These are phyloP conservation scores for Trematomus bernacchii DNA, from an alignment of 2,797 vertebrate species.

Conservation along the genomic window DNA sequence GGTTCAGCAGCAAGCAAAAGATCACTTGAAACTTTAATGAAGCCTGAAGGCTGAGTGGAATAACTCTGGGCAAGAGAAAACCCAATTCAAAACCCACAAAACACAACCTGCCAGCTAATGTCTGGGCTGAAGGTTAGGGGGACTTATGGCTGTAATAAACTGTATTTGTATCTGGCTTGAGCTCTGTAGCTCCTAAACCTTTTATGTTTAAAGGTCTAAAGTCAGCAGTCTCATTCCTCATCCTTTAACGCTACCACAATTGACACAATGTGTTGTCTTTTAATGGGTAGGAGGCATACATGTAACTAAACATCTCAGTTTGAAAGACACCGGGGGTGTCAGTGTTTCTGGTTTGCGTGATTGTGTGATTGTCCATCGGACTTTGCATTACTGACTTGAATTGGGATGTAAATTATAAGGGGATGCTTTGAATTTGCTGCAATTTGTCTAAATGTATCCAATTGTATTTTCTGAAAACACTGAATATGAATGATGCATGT, in stretches of 20 bases:
- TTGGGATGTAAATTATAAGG: background rate
- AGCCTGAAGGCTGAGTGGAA: conserved; percentile 21
- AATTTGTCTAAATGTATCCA: background rate
- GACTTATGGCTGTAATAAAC: background rate
- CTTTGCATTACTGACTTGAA: too few species aligned
- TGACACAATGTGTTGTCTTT: background rate
- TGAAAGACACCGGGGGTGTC: background rate
- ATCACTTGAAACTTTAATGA: conserved; percentile 27
- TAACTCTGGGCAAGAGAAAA: conserved; percentile 5
- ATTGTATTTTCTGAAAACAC: background rate
- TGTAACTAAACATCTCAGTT: background rate
- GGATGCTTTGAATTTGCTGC: background rate
- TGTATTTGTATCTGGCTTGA: background rate
- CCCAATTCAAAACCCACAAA: background rate
- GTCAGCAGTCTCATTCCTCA: conserved; percentile 1
- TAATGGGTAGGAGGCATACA: background rate
- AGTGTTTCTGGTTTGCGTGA: conserved; percentile 1
- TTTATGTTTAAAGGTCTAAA: conserved; percentile 15
- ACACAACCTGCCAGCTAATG: background rate
- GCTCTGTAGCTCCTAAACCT: conserved; percentile 15
- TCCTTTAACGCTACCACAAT: background rate
- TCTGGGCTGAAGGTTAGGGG: background rate
- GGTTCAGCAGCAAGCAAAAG: conserved; percentile 19
- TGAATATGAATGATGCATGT: too few species aligned
- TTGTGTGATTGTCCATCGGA: conserved; percentile 17